Evolutionary conservation across 2,888 invertebrate genomes (phyloP).

Genomic region (Myopa testacea): DNA sequence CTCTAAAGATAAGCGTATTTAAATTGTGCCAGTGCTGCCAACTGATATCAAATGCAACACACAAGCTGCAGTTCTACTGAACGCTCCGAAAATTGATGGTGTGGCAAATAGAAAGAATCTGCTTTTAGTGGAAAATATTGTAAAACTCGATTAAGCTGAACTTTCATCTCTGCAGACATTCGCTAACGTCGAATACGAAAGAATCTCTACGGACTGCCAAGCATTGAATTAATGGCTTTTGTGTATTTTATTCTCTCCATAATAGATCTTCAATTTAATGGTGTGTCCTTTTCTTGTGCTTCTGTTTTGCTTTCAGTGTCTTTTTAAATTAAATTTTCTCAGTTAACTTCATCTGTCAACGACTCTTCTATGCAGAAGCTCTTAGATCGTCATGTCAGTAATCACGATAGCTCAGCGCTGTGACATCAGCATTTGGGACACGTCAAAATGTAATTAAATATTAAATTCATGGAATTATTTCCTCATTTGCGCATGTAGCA

Average conservation of each 20-base stretch:
- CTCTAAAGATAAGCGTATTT: background rate
- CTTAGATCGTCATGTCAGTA: background rate
- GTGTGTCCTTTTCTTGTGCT: background rate
- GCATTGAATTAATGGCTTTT: background rate
- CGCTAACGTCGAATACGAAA: background rate
- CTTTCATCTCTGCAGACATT: conserved; percentile 18
- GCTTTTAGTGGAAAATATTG: background rate
- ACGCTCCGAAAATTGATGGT: background rate
- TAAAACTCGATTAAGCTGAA: conserved; percentile 23
- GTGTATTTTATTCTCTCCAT: background rate
- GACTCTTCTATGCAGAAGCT: too few relatives aligned
- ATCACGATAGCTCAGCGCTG: background rate
- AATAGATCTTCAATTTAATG: background rate
- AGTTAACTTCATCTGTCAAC: too few relatives aligned
- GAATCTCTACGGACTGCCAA: conserved; percentile 14
- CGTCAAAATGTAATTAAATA: background rate
- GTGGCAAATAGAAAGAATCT: too few relatives aligned
- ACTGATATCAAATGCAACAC: conserved; percentile 8
- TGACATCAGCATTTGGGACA: background rate
- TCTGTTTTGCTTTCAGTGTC: too few relatives aligned
- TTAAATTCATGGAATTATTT: background rate
- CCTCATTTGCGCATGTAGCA: background rate
- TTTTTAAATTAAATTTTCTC: too few relatives aligned
- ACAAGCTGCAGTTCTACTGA: conserved; percentile 9
- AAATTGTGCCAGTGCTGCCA: conserved; percentile 14